Evolutionary conservation across 2,797 vertebrate species (phyloP), one percentile per base, ranked within the genome.

Genomic region (Heterohyrax brucei): DNA sequence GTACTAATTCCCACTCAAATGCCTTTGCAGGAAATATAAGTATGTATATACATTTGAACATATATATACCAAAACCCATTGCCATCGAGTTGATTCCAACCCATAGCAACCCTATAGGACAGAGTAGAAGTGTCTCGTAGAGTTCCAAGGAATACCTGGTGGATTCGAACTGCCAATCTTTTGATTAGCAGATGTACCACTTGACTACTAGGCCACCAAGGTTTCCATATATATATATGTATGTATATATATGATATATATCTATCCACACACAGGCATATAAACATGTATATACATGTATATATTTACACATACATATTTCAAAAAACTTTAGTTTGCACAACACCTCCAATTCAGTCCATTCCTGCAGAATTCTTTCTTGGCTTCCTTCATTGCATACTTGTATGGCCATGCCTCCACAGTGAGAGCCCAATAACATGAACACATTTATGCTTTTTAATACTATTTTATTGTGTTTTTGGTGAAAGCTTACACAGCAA

Each of bases 401-500:
- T 61, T 73, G 50, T 44, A n/a, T 22, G 13, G 46, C 5, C 28
- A n/a, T 19, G 89, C 14, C 44, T 82, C 62, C 12, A 70, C 8
- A 82, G 10, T 30, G 44, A 89, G 48, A 66, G 46, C 26, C 61
- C 80, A 48, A 8, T 9, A 68, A 33, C 33, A 73, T 53, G n/a
- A n/a, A 44, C 16, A 66, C 0, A 9, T 86, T 95, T 89, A 18
- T 83, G 85, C 30, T 94, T 92, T 89, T 61, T 61, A 59, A 59
- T 59, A 59, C 4, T 59, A 59, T 59, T 59, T 59, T 59, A 59
- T 59, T 61, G 53, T 61, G 21, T 61, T 61, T 61, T 61, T 21
- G 59, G 59, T 21, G 59, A 22, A 61, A 61, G 59, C 22, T 61
- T 21, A 61, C 59, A 61, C 59, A 61, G 59, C 16, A 61, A 19